phyloP scores from a whole-genome alignment of 92 coral and sea anemone genomes.

The Blastomussa wellsi region DNA sequence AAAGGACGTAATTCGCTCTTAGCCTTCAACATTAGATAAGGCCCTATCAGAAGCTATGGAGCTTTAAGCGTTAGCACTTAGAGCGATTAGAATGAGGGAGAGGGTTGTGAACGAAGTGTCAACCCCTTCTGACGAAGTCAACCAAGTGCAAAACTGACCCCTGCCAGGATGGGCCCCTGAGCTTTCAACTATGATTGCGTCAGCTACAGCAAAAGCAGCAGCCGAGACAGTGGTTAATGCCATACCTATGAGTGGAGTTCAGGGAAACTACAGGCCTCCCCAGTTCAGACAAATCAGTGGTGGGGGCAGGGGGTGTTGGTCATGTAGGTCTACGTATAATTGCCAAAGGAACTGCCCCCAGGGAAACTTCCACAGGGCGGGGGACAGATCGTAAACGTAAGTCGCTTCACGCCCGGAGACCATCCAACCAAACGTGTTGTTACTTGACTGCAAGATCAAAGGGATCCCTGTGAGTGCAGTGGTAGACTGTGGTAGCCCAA shows the following conservation, averaged over 20 bases:
- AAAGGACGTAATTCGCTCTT: slow-evolving; percentile 33
- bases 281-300: background rate
- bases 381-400: background rate
- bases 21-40: slow-evolving; percentile 25
- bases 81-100: too few relatives aligned
- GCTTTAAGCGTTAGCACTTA: slow-evolving; percentile 30
- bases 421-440: slow-evolving; percentile 6
- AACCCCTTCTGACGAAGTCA: background rate
- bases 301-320: slow-evolving; percentile 27
- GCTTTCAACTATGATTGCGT: slow-evolving; percentile 40
- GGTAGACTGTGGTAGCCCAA: slow-evolving; percentile 50
- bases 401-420: slow-evolving; percentile 28
- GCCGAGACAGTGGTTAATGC: slow-evolving; percentile 37
- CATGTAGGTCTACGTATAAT: slow-evolving; percentile 34
- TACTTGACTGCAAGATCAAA: slow-evolving; percentile 15
- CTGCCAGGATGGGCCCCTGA: slow-evolving; percentile 38
- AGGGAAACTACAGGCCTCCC: slow-evolving; percentile 20
- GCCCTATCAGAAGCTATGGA: slow-evolving; percentile 44
- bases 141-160: background rate
- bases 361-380: slow-evolving; percentile 29
- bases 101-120: slow-evolving; percentile 38
- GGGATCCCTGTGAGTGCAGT: slow-evolving; percentile 23
- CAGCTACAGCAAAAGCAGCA: slow-evolving; percentile 41
- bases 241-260: slow-evolving; percentile 10
- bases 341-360: slow-evolving; percentile 49